Conservation (phyloP, 2,888 invertebrate genomes). For the Bimastos eiseni region DNA sequence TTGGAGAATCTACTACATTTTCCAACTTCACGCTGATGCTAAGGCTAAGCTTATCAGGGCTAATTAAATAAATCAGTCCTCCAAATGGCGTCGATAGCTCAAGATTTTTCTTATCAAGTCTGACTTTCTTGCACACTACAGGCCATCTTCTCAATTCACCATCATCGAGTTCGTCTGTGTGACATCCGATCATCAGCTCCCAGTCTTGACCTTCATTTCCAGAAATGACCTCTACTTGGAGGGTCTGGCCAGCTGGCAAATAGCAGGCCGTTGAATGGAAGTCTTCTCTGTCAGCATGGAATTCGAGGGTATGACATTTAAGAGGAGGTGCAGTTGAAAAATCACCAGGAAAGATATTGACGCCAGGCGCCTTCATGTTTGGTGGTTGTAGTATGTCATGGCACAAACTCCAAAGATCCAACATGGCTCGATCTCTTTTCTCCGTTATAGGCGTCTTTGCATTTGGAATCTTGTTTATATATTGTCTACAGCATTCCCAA, state of each 20-base stretch:
- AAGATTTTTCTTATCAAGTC: not conserved
- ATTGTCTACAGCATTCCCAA: too few relatives aligned
- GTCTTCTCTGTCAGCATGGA: constrained; percentile 35
- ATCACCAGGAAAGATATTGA: constrained; percentile 45
- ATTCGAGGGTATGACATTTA: constrained; percentile 26
- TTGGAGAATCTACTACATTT: constrained; percentile 39
- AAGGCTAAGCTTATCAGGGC: constrained; percentile 21
- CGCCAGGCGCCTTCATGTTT: constrained; percentile 38
- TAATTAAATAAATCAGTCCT: constrained; percentile 37
- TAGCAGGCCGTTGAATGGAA: constrained; percentile 42
- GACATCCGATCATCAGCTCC: constrained; percentile 44
- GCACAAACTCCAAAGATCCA: too few relatives aligned
- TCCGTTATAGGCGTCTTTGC: not conserved
- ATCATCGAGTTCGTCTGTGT: constrained; percentile 42
- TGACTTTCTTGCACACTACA: constrained; percentile 8
- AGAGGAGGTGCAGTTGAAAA: constrained; percentile 33
- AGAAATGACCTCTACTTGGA: constrained; percentile 28
- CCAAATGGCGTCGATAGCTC: constrained; percentile 32
- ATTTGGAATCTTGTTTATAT: too few relatives aligned
- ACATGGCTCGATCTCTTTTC: not conserved
- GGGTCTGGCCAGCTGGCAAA: constrained; percentile 26
- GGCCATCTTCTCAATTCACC: constrained; percentile 38
- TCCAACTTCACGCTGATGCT: constrained; percentile 25
- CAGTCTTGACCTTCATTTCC: constrained; percentile 36
- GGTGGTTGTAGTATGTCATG: too few relatives aligned